Evolutionary conservation across 2,888 invertebrate genomes (phyloP).

Genomic region (Thereva unica): DNA sequence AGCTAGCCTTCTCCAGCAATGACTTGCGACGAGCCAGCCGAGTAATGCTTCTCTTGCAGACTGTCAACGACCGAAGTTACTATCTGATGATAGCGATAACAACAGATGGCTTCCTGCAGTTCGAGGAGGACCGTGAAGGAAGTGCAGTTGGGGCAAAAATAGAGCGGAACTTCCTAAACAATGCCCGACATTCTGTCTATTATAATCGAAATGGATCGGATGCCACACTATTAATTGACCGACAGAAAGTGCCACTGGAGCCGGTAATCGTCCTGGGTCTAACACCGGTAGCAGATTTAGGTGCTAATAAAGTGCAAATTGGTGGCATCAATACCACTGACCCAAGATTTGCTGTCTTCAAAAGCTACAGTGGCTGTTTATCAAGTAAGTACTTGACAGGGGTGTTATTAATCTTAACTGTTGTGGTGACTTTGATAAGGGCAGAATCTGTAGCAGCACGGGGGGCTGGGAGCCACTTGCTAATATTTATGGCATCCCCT

Average conservation of each 20-base stretch:
- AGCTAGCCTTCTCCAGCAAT: slow-evolving; percentile 84
- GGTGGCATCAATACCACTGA: slow-evolving; percentile 86
- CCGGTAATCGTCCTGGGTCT: slow-evolving; percentile 71
- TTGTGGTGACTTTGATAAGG: slow-evolving; percentile 31
- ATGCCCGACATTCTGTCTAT: slow-evolving; percentile 73
- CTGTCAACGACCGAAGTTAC: slow-evolving; percentile 82
- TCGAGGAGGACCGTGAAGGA: slow-evolving; percentile 84
- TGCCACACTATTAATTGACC: slow-evolving; percentile 74
- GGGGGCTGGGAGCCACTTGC: slow-evolving; percentile 6
- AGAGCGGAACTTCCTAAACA: slow-evolving; percentile 80
- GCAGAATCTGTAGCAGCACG: not conserved
- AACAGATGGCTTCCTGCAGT: slow-evolving; percentile 79
- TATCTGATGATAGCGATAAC: slow-evolving; percentile 82
- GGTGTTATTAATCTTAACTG: slow-evolving; percentile 34
- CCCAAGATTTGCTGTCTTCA: slow-evolving; percentile 78
- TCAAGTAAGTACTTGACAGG: slow-evolving; percentile 70
- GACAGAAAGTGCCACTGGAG: slow-evolving; percentile 71
- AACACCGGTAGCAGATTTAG: slow-evolving; percentile 68
- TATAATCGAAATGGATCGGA: slow-evolving; percentile 72
- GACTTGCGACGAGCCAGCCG: slow-evolving; percentile 78
- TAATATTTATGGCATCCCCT: slow-evolving; percentile 31
- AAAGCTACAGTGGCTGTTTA: slow-evolving; percentile 86
- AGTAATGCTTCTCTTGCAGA: slow-evolving; percentile 77
- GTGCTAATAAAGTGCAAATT: slow-evolving; percentile 82
- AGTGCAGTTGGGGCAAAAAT: slow-evolving; percentile 72